Conservation (phyloP, 1,140 invertebrate species). For the Uloborus diversus region DNA sequence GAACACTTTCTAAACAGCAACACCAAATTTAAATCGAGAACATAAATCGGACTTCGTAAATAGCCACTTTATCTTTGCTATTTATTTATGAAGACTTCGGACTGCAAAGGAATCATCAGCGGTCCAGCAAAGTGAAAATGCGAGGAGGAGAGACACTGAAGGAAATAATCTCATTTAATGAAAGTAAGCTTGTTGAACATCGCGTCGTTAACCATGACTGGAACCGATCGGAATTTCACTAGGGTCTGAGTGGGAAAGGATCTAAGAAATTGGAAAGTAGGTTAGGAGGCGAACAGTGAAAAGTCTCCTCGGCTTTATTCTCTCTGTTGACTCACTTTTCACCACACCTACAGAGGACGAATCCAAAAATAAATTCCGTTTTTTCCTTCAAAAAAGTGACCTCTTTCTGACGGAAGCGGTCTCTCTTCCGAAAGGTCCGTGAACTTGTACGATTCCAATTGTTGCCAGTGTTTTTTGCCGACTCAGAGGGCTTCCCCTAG, state of each 20-base stretch:
- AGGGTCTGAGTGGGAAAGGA: constrained; percentile 17
- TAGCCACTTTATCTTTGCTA: too few relatives aligned
- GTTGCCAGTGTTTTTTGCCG: not conserved
- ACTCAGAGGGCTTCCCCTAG: not conserved
- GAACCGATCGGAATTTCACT: constrained; percentile 32
- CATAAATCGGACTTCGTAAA: too few relatives aligned
- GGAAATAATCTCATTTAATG: not conserved
- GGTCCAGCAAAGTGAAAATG: not conserved
- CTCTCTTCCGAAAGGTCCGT: constrained; percentile 37
- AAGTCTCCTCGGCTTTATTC: constrained; percentile 41
- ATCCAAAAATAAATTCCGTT: constrained; percentile 49
- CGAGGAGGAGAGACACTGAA: not conserved
- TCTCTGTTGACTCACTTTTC: constrained; percentile 42
- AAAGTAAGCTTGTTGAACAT: constrained; percentile 20
- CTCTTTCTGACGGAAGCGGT: constrained; percentile 25
- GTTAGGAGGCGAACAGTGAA: constrained; percentile 46
- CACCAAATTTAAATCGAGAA: too few relatives aligned
- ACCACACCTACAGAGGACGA: constrained; percentile 37
- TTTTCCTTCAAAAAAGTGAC: constrained; percentile 50
- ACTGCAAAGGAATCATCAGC: not conserved
- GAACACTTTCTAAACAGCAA: too few relatives aligned
- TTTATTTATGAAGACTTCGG: too few relatives aligned
- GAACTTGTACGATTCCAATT: constrained; percentile 39
- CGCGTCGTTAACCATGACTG: constrained; percentile 47
- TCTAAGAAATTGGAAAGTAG: constrained; percentile 25